These are phyloP conservation scores for Lagopus leucura DNA, from an alignment of 2,113 vertebrate genomes.

Conservation along the genomic window DNA sequence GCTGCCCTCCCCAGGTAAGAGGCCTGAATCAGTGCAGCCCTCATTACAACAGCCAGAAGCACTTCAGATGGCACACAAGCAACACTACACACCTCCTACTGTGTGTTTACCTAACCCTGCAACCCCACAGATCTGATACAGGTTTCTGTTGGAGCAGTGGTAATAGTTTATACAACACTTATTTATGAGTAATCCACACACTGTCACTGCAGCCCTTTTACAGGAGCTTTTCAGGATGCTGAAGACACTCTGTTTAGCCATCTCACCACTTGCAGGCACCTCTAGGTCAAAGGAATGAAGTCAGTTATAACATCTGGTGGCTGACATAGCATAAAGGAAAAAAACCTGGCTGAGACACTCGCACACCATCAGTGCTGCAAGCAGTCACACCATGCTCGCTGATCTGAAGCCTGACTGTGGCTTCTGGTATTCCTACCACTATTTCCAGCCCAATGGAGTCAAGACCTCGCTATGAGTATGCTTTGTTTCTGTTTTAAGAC, in stretches of 20 bases:
- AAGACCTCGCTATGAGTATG: neutral
- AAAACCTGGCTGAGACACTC: neutral
- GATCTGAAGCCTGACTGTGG: neutral
- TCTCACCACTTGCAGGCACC: neutral
- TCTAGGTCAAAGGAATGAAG: neutral
- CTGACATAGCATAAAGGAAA: neutral
- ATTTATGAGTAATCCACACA: rapidly evolving
- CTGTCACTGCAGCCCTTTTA: neutral
- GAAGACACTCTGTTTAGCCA: rapidly evolving
- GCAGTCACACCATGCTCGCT: rapidly evolving
- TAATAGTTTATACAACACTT: neutral
- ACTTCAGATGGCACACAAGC: rapidly evolving
- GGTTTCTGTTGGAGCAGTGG: neutral
- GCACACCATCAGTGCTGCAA: rapidly evolving
- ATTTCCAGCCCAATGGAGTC: neutral
- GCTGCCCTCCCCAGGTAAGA: neutral
- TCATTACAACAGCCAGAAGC: neutral
- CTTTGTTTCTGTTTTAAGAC: neutral
- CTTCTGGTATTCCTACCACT: neutral
- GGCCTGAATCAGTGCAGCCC: rapidly evolving
- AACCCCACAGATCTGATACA: neutral
- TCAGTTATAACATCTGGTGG: neutral
- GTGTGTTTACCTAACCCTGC: neutral
- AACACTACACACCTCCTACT: neutral
- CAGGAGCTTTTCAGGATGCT: neutral